Conservation (phyloP, 2,113 vertebrate genomes). For the Scomber colias region DNA sequence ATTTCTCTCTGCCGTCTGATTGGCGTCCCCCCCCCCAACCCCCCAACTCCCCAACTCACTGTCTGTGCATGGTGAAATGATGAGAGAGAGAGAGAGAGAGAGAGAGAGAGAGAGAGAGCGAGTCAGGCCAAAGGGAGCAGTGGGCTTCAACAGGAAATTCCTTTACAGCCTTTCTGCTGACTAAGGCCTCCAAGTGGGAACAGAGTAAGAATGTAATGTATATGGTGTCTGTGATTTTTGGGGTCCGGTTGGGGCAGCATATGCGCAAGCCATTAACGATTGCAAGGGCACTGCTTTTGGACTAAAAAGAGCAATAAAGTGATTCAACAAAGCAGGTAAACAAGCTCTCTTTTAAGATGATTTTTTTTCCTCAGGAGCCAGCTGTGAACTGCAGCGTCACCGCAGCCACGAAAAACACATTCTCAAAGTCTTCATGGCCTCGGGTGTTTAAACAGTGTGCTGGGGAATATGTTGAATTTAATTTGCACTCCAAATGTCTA, state of each 20-base stretch:
- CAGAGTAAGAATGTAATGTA: slow-evolving; percentile 71
- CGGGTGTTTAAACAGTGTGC: neutral
- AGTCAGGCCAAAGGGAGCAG: slow-evolving; percentile 57
- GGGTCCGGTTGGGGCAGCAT: slow-evolving; percentile 56
- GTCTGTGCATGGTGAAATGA: slow-evolving; percentile 47
- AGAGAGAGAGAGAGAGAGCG: too few species aligned
- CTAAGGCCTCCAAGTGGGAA: slow-evolving; percentile 73
- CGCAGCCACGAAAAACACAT: neutral
- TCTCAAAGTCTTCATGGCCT: neutral
- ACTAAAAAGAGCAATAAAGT: neutral
- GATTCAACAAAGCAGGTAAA: slow-evolving; percentile 3
- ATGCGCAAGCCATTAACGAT: slow-evolving; percentile 57
- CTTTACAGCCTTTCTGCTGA: slow-evolving; percentile 82
- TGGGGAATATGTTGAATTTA: neutral
- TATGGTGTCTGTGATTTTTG: slow-evolving; percentile 59
- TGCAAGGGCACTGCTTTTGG: neutral
- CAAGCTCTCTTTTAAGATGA: neutral
- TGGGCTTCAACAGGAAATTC: slow-evolving; percentile 83
- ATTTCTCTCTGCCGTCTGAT: slow-evolving; percentile 46
- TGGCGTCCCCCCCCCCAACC: neutral
- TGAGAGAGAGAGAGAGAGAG: slow-evolving; percentile 1
- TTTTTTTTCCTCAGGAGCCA: neutral
- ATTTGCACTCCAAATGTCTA: neutral
- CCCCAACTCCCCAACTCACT: neutral
- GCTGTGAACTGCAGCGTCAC: neutral